These are phyloP conservation scores for Myripristis murdjan DNA, from an alignment of 2,797 vertebrate species.

Conservation along the genomic window DNA sequence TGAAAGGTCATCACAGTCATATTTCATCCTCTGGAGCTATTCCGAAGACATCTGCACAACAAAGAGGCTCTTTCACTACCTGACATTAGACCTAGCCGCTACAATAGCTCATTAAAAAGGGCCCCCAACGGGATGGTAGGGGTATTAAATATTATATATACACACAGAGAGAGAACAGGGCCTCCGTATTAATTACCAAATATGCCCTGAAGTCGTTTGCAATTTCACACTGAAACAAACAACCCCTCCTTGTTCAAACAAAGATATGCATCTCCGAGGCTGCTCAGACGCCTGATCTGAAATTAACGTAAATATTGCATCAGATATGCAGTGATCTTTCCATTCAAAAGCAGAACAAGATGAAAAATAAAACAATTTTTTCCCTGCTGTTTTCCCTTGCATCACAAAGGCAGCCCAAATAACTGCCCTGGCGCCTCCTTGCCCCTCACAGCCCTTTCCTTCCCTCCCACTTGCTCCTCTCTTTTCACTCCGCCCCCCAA, in stretches of 20 bases:
- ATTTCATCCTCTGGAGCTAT: slow-evolving; percentile 93
- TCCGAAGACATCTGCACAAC: slow-evolving; percentile 94
- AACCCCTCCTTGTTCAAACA: slow-evolving; percentile 82
- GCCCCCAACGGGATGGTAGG: slow-evolving; percentile 86
- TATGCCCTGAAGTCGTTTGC: slow-evolving; percentile 84
- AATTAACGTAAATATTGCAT: slow-evolving; percentile 81
- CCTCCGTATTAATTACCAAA: slow-evolving; percentile 85
- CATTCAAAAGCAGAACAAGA: slow-evolving; percentile 51
- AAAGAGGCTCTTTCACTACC: slow-evolving; percentile 92
- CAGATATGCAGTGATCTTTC: slow-evolving; percentile 64
- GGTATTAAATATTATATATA: slow-evolving; percentile 86
- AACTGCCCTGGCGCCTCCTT: slow-evolving; percentile 28
- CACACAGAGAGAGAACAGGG: slow-evolving; percentile 64
- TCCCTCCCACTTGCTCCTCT: background rate
- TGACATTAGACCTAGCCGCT: slow-evolving; percentile 90
- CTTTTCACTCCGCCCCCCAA: slow-evolving; percentile 8
- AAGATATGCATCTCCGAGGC: slow-evolving; percentile 74
- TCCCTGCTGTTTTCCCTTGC: slow-evolving; percentile 39
- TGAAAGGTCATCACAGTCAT: slow-evolving; percentile 96
- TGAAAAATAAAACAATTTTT: slow-evolving; percentile 1
- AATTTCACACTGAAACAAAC: slow-evolving; percentile 83
- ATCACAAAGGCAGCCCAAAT: slow-evolving; percentile 60
- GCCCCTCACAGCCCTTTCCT: slow-evolving; percentile 5
- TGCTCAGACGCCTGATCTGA: slow-evolving; percentile 62
- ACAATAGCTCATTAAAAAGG: slow-evolving; percentile 92